Evolutionary conservation across 2,888 invertebrate genomes (phyloP).

Genomic region (Acheta domesticus): DNA sequence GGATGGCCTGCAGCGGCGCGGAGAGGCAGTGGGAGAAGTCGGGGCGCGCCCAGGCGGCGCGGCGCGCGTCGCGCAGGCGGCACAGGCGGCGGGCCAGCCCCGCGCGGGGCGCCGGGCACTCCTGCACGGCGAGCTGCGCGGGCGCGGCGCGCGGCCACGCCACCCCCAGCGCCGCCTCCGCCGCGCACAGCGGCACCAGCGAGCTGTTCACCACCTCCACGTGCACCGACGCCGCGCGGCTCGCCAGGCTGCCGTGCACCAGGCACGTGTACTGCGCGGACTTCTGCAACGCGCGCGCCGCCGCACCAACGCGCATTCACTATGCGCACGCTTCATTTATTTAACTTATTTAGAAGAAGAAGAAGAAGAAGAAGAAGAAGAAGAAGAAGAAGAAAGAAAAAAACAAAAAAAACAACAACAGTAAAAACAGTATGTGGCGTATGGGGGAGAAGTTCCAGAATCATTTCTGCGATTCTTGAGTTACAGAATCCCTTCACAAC

Average conservation of each 20-base stretch:
- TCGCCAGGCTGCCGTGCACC: slow-evolving; percentile 51
- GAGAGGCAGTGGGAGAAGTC: slow-evolving; percentile 67
- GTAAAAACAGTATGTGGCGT: too few relatives aligned
- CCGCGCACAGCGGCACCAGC: slow-evolving; percentile 56
- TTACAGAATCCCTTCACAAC: too few relatives aligned
- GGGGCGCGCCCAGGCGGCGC: slow-evolving; percentile 69
- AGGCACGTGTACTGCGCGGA: slow-evolving; percentile 74
- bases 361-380: too few relatives aligned
- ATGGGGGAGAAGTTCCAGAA: too few relatives aligned
- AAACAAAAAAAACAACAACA: too few relatives aligned
- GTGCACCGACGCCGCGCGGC: slow-evolving; percentile 59
- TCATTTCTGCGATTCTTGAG: too few relatives aligned
- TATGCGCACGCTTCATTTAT: not conserved
- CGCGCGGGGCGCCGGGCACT: slow-evolving; percentile 57
- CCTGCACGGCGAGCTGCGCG: slow-evolving; percentile 64
- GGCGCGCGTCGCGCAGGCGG: slow-evolving; percentile 58
- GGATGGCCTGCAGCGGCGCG: slow-evolving; percentile 25
- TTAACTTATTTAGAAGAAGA: too few relatives aligned
- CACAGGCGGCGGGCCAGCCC: slow-evolving; percentile 57
- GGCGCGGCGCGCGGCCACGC: slow-evolving; percentile 69
- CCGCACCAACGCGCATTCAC: not conserved
- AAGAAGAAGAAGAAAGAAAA: too few relatives aligned
- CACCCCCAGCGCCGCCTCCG: slow-evolving; percentile 49
- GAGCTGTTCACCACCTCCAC: slow-evolving; percentile 62
- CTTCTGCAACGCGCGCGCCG: slow-evolving; percentile 60